These are phyloP conservation scores for Aspiorhynchus laticeps DNA, from an alignment of 2,113 vertebrate genomes.

Conservation along the genomic window DNA sequence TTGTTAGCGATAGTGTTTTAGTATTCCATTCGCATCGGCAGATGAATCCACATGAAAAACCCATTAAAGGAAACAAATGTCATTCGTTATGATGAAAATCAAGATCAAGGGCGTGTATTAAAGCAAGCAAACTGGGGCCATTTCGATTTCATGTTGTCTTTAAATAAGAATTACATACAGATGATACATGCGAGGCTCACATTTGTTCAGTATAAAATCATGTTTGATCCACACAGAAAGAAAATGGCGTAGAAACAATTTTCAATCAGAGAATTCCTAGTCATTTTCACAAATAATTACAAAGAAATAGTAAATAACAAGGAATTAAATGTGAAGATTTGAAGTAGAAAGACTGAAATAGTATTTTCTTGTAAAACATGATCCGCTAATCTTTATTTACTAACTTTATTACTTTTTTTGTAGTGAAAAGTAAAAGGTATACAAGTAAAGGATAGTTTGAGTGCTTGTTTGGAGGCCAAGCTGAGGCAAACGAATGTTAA, in stretches of 20 bases:
- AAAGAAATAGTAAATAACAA: too few species aligned
- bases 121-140: not conserved
- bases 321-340: too few species aligned
- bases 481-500: not conserved
- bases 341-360: too few species aligned
- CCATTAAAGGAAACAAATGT: not conserved
- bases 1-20: not conserved
- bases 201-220: not conserved
- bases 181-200: not conserved
- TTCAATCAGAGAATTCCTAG: too few species aligned
- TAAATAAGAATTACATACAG: not conserved
- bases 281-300: too few species aligned
- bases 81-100: not conserved
- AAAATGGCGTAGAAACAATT: too few species aligned
- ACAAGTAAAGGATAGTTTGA: not conserved
- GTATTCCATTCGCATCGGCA: not conserved
- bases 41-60: not conserved
- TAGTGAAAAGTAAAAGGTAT: not conserved
- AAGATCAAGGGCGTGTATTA: not conserved
- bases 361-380: too few species aligned
- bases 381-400: too few species aligned
- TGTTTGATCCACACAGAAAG: not conserved
- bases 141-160: not conserved
- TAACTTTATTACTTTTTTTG: too few species aligned
- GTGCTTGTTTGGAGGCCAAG: not conserved